These are phyloP conservation scores for Lysandra bellargus DNA, from an alignment of 2,888 invertebrate genomes.

Conservation along the genomic window DNA sequence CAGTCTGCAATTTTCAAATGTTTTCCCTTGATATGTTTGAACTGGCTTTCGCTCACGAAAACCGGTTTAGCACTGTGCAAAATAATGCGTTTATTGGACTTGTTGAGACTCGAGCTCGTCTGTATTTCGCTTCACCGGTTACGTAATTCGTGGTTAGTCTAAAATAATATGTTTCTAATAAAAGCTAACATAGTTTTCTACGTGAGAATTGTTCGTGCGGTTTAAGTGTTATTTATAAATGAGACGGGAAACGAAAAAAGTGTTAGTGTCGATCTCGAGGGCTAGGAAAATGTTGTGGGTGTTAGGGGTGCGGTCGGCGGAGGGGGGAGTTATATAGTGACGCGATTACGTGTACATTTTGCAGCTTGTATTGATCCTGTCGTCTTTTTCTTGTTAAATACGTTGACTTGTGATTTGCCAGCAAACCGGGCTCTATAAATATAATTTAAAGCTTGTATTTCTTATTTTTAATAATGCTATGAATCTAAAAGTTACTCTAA, in stretches of 20 bases:
- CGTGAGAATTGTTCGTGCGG: slow-evolving; percentile 13
- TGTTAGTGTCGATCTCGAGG: slow-evolving; percentile 68
- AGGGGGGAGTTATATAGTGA: slow-evolving; percentile 73
- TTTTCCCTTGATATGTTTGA: slow-evolving; percentile 40
- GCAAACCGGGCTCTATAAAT: slow-evolving; percentile 21
- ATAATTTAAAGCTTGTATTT: slow-evolving; percentile 1
- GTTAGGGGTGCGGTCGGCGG: slow-evolving; percentile 68
- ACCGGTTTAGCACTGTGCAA: slow-evolving; percentile 56
- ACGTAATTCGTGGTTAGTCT: slow-evolving; percentile 30
- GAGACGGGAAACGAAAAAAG: slow-evolving; percentile 62
- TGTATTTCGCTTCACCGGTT: slow-evolving; percentile 33
- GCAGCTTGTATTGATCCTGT: slow-evolving; percentile 77
- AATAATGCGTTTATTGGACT: slow-evolving; percentile 37
- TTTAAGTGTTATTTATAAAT: slow-evolving; percentile 47
- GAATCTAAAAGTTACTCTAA: no score
- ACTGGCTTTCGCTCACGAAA: slow-evolving; percentile 60
- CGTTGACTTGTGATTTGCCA: slow-evolving; percentile 55
- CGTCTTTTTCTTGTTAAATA: slow-evolving; percentile 68
- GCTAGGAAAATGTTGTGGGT: slow-evolving; percentile 62
- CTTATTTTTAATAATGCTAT: background rate
- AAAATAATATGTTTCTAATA: slow-evolving; percentile 15
- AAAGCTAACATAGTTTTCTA: background rate
- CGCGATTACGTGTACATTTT: slow-evolving; percentile 80
- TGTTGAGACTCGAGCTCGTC: slow-evolving; percentile 38
- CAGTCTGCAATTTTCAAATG: slow-evolving; percentile 22